Evolutionary conservation across 2,797 vertebrate species (phyloP).

Genomic region (Cirrhinus molitorella): DNA sequence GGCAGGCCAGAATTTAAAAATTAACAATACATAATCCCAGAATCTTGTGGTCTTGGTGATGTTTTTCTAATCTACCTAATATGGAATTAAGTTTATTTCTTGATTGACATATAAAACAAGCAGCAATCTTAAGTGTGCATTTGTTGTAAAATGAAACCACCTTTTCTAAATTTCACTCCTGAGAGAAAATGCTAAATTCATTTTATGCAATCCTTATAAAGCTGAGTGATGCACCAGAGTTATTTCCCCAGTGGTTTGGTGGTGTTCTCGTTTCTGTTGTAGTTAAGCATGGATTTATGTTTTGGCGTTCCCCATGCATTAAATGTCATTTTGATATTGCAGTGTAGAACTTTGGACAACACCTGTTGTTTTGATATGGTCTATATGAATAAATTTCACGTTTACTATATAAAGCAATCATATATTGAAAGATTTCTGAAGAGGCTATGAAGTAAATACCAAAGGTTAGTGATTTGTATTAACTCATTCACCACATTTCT

Average conservation of each 20-base stretch:
- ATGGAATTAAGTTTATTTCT: not conserved
- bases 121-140: too few species aligned
- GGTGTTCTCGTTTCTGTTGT: not conserved
- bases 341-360: not conserved
- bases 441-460: conserved; percentile 1
- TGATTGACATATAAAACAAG: not conserved
- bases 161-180: too few species aligned
- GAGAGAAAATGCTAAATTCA: too few species aligned
- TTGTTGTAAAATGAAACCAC: too few species aligned
- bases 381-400: conserved; percentile 1
- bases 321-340: not conserved
- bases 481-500: not conserved
- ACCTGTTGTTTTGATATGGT: not conserved
- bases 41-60: not conserved
- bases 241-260: conserved; percentile 13
- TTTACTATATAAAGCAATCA: not conserved
- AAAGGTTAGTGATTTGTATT: conserved; percentile 1
- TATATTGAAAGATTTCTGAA: not conserved
- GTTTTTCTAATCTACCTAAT: not conserved
- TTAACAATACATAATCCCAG: too few species aligned
- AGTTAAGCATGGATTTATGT: not conserved
- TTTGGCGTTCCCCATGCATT: not conserved
- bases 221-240: not conserved
- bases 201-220: not conserved
- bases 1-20: not conserved